These are phyloP conservation scores for Lacanobia oleracea DNA, from an alignment of 2,888 invertebrate species.

Conservation along the genomic window DNA sequence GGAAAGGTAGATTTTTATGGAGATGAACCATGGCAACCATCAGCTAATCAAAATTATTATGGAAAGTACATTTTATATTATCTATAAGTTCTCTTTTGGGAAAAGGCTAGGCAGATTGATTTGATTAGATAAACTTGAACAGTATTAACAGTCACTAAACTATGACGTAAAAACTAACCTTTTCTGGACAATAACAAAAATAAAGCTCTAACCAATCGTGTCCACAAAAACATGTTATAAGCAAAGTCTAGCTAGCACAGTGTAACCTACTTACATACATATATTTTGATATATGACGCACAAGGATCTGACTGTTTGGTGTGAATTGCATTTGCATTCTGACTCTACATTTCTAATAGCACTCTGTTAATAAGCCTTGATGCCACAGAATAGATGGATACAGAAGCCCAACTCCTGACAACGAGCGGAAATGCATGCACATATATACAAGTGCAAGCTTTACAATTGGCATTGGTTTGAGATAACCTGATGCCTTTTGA, in stretches of 20 bases:
- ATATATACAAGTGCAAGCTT: background rate
- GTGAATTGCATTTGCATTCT: slow-evolving; percentile 55
- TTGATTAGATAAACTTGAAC: background rate
- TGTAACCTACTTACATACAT: slow-evolving; percentile 17
- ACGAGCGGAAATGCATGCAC: background rate
- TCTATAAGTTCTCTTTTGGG: too few species aligned
- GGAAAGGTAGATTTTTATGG: too few species aligned
- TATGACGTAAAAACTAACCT: background rate
- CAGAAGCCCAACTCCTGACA: background rate
- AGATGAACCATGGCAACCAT: too few species aligned
- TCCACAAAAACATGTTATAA: slow-evolving; percentile 19
- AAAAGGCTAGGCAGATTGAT: background rate
- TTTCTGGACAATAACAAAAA: background rate
- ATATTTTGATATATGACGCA: slow-evolving; percentile 16
- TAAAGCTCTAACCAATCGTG: background rate
- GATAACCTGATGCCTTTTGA: background rate
- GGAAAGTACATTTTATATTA: too few species aligned
- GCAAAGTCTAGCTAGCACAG: slow-evolving; percentile 34
- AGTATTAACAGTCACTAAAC: background rate
- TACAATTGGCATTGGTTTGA: background rate
- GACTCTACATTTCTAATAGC: slow-evolving; percentile 29
- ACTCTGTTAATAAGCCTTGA: slow-evolving; percentile 35
- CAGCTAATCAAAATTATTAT: too few species aligned
- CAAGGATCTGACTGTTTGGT: slow-evolving; percentile 42
- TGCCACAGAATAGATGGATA: background rate